phyloP scores from a whole-genome alignment of 2,113 vertebrate genomes.

The Pandion haliaetus region DNA sequence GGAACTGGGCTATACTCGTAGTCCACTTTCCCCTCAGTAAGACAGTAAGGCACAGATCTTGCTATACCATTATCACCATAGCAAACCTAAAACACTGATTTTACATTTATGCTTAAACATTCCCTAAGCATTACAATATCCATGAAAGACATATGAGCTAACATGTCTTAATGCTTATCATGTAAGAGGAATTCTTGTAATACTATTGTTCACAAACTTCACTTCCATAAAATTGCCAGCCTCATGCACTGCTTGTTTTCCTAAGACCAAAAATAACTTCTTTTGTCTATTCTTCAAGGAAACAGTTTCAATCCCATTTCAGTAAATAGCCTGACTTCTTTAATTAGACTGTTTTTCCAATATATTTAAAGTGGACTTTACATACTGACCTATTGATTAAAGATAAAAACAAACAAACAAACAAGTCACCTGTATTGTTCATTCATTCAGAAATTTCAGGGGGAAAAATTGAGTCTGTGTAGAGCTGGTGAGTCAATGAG shows the following conservation, averaged over 20 bases:
- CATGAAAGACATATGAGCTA: background rate
- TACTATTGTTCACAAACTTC: background rate
- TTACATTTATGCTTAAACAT: background rate
- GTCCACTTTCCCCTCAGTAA: background rate
- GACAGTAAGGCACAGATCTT: background rate
- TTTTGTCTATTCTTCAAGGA: background rate
- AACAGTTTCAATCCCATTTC: background rate
- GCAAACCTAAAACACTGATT: background rate
- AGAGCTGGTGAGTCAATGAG: background rate
- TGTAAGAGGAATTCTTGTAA: background rate
- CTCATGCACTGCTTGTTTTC: background rate
- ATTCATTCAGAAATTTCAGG: background rate
- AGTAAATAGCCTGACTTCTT: background rate
- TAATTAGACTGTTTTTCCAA: background rate
- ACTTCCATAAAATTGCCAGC: background rate
- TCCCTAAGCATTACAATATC: background rate
- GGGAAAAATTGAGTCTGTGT: background rate
- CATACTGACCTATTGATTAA: background rate
- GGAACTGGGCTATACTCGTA: background rate
- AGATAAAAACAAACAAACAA: background rate
- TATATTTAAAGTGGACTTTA: background rate
- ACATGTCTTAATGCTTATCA: background rate
- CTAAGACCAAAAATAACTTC: conserved; percentile 7
- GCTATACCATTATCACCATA: background rate
- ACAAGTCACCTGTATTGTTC: background rate